Percentiles rank a stretch among this genome's conserved stretches.
phyloP scores from a whole-genome alignment of 23 tunicate species.

The Ciona savignyi region DNA sequence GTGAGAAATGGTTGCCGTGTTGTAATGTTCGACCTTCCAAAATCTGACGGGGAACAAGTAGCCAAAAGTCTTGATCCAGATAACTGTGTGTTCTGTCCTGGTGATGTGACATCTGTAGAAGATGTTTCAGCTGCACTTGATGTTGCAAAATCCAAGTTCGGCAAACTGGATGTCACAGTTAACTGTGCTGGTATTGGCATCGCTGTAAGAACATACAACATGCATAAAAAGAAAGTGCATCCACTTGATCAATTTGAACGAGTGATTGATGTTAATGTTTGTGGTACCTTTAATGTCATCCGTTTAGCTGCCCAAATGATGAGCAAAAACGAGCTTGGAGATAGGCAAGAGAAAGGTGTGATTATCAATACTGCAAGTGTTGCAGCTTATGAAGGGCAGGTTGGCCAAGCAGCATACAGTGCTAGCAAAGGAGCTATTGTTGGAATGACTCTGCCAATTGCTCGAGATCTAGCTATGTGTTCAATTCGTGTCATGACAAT shows the following conservation, averaged over 20 bases:
- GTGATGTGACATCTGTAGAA: conserved; percentile 80
- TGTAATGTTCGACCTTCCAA: conserved; percentile 90
- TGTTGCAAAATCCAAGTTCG: conserved; percentile 24
- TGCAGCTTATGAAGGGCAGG: conserved; percentile 97
- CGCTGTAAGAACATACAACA: conserved; percentile 62
- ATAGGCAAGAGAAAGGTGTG: conserved; percentile 65
- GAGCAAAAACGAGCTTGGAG: conserved; percentile 46
- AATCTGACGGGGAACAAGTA: conserved; percentile 72
- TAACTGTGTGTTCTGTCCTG: conserved; percentile 76
- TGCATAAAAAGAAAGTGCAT: conserved; percentile 50
- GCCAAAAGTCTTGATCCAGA: conserved; percentile 54
- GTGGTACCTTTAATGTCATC: conserved; percentile 91
- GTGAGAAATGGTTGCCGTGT: conserved; percentile 70
- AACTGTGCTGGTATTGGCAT: conserved; percentile 99
- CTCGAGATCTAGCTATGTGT: conserved; percentile 72
- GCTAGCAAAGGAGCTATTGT: conserved; percentile 96
- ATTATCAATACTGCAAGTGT: conserved; percentile 91
- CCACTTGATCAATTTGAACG: conserved; percentile 73
- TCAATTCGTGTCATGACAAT: conserved; percentile 92
- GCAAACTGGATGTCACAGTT: conserved; percentile 54
- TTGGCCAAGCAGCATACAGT: conserved; percentile 98
- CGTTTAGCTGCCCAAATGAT: conserved; percentile 61
- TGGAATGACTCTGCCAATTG: conserved; percentile 95
- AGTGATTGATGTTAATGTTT: conserved; percentile 79
- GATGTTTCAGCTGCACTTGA: conserved; percentile 83